Base-by-base conservation (phyloP, 2,888 invertebrate species). In the Linyphia triangularis region DNA sequence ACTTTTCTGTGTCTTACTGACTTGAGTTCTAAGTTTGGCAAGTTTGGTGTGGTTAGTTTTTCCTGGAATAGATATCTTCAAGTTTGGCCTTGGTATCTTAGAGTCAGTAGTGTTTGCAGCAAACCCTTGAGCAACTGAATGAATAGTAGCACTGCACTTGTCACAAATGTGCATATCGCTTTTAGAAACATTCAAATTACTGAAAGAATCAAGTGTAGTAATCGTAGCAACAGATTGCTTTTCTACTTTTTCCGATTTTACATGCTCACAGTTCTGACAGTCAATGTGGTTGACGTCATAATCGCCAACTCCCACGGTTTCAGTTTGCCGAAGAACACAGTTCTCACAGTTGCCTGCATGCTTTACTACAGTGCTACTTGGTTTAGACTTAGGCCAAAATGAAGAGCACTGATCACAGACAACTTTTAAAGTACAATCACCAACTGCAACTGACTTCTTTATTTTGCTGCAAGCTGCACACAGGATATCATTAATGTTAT, bases 301-400 rank as follows among this genome's bases (percentile, higher is more conserved):
- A n/a, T 94, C 94, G 43, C 95, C 95, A 19, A 95, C 94, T 7
- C 94, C 95, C 59, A 95, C 93, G 70, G 94, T 94, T 75, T 94
- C 65, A 26, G 65, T 95, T 75, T 92, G 90, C 51, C 81, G 86
- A 16, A 88, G 51, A 19, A 88, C 84, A 79, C 90, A 89, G 13
- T 70, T 77, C 19, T 79, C 69, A 65, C 90, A 90, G 37, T 77
- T 77, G 37, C 33, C 40, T 24, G 43, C 28, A n/a, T 13, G 24
- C 7, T 24, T 7, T 6, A 37, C 33, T n/a, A n/a, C n/a, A n/a
- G n/a, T n/a, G n/a, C n/a, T n/a, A 26, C 7, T 16, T 6, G n/a
- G n/a, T 61, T 43, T 40, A 22, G 43, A 57, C 10, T 24, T 43
- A 7, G 75, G 73, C 75, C 82, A 22, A 24, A 82, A 40, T 51